Conservation (phyloP, 2,888 invertebrate species). For the Callyntrura sp. region DNA sequence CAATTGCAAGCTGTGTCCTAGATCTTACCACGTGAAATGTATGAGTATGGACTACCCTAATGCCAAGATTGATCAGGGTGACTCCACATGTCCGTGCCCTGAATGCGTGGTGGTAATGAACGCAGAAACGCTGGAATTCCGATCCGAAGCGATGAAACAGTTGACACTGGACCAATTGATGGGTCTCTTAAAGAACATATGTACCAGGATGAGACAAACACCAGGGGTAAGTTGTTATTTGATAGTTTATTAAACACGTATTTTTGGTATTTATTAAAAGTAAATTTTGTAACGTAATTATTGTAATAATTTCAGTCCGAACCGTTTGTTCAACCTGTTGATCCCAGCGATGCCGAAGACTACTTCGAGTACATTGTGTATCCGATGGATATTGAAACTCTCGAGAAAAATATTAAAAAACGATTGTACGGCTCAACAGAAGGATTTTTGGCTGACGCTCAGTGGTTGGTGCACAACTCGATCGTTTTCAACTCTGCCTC, state of each 20-base stretch:
- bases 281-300: slow-evolving; percentile 20
- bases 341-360: slow-evolving; percentile 89
- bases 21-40: slow-evolving; percentile 94
- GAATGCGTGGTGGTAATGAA: slow-evolving; percentile 92
- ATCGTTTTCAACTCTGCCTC: slow-evolving; percentile 92
- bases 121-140: slow-evolving; percentile 90
- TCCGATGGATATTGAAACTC: slow-evolving; percentile 93
- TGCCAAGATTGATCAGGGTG: slow-evolving; percentile 84
- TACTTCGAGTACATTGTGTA: slow-evolving; percentile 94
- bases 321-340: slow-evolving; percentile 92
- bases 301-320: slow-evolving; percentile 88
- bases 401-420: slow-evolving; percentile 91
- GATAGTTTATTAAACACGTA: no score
- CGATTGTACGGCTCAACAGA: slow-evolving; percentile 94
- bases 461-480: slow-evolving; percentile 98
- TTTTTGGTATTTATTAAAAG: slow-evolving; percentile 33
- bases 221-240: slow-evolving; percentile 91
- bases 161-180: slow-evolving; percentile 91
- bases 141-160: slow-evolving; percentile 89
- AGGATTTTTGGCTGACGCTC: slow-evolving; percentile 95
- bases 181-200: slow-evolving; percentile 91
- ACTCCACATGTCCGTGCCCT: slow-evolving; percentile 90
- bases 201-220: slow-evolving; percentile 92
- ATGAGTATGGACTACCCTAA: slow-evolving; percentile 85
- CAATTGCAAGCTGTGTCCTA: slow-evolving; percentile 93